Conservation (phyloP, 1,140 invertebrate species). For the Notospermus geniculatus region DNA sequence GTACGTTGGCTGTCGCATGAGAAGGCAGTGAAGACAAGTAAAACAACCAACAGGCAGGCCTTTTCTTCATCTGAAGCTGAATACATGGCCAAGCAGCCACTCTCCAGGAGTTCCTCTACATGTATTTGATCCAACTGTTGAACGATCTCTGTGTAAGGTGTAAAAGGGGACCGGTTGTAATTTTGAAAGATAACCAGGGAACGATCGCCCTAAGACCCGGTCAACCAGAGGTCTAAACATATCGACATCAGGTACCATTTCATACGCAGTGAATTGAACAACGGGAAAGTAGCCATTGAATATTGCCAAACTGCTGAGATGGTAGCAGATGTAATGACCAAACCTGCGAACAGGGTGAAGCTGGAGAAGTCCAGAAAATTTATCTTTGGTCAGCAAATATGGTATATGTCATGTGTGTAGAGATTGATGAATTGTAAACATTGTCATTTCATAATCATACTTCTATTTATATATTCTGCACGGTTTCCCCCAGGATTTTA, state of each 20-base stretch:
- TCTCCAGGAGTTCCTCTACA: slow-evolving; percentile 20
- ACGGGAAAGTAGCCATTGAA: slow-evolving; percentile 8
- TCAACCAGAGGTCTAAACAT: slow-evolving; percentile 48
- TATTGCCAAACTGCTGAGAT: slow-evolving; percentile 4
- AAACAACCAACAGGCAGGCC: too few species aligned
- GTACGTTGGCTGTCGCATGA: too few species aligned
- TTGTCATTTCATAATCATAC: too few species aligned
- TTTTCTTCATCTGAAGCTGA: slow-evolving; percentile 55
- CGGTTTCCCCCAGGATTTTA: too few species aligned
- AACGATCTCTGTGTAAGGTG: slow-evolving; percentile 8
- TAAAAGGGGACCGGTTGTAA: slow-evolving; percentile 16
- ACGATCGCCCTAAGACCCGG: slow-evolving; percentile 50
- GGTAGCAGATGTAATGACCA: slow-evolving; percentile 17
- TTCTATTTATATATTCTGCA: too few species aligned
- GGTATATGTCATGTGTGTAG: too few species aligned
- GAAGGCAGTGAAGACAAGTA: too few species aligned
- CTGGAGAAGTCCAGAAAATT: slow-evolving; percentile 3
- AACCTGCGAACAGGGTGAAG: slow-evolving; percentile 13
- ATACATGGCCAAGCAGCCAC: slow-evolving; percentile 34
- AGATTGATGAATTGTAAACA: too few species aligned
- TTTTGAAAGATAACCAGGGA: too few species aligned
- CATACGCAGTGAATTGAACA: slow-evolving; percentile 38
- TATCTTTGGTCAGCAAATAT: too few species aligned
- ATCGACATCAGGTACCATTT: slow-evolving; percentile 49
- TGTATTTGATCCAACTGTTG: slow-evolving; percentile 21